phyloP scores from a whole-genome alignment of 2,797 vertebrate species.

The Naso thynnoides region DNA sequence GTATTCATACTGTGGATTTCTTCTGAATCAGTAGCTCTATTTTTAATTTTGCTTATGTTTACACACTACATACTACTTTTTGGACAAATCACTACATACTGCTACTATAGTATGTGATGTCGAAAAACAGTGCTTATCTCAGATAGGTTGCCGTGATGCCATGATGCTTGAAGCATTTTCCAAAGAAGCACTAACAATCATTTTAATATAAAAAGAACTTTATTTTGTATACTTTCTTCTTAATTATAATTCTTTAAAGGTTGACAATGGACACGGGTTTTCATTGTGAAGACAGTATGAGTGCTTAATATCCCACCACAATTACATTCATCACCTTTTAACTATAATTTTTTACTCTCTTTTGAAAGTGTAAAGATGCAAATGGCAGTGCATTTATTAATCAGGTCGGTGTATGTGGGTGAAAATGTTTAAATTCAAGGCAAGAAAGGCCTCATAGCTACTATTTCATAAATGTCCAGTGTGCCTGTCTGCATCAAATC shows the following conservation, averaged over 20 bases:
- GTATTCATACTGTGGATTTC: too few species aligned
- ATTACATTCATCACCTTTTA: not conserved
- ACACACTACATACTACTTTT: too few species aligned
- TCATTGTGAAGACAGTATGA: not conserved
- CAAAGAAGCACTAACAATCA: too few species aligned
- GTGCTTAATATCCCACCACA: too few species aligned
- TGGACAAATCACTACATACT: too few species aligned
- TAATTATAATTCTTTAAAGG: not conserved
- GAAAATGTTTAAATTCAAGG: not conserved
- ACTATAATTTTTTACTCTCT: not conserved
- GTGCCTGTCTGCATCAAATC: conserved; percentile 19
- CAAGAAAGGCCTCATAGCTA: not conserved
- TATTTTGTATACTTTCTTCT: not conserved
- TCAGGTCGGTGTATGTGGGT: not conserved
- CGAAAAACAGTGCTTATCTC: too few species aligned
- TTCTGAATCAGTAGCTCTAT: too few species aligned
- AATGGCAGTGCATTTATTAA: not conserved
- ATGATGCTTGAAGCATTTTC: not conserved
- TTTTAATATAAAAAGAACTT: too few species aligned
- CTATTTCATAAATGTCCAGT: not conserved
- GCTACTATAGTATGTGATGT: too few species aligned
- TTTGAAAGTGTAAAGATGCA: too few species aligned
- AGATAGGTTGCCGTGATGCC: not conserved
- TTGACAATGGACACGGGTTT: too few species aligned
- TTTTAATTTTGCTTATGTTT: too few species aligned